Conservation (phyloP, 2,888 invertebrate genomes). For the Leptinotarsa tumamoca region DNA sequence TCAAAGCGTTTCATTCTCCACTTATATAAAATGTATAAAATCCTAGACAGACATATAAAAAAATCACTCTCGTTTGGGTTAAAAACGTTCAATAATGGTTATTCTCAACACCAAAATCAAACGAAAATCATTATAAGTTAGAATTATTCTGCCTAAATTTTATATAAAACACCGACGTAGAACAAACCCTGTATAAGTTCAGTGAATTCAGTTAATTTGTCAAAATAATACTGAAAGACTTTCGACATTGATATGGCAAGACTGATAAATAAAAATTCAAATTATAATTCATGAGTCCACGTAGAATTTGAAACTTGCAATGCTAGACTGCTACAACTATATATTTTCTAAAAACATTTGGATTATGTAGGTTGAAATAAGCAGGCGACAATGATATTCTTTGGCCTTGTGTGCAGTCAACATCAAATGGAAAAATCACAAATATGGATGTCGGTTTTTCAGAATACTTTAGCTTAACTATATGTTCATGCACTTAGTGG, state of each 20-base stretch:
- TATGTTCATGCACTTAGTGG: constrained; percentile 1
- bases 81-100: constrained; percentile 25
- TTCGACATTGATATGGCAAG: constrained; percentile 39
- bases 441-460: neutral
- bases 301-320: constrained; percentile 15
- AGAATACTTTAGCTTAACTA: neutral
- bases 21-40: constrained; percentile 51
- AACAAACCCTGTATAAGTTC: constrained; percentile 42
- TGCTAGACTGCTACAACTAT: constrained; percentile 23
- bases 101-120: constrained; percentile 44
- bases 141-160: constrained; percentile 26
- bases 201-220: constrained; percentile 24
- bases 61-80: constrained; percentile 27
- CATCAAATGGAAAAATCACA: neutral
- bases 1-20: constrained; percentile 43
- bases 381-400: neutral
- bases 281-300: neutral
- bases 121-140: constrained; percentile 35
- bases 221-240: constrained; percentile 43
- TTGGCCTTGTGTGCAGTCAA: neutral
- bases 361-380: constrained; percentile 6
- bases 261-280: constrained; percentile 9
- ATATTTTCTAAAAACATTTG: constrained; percentile 15
- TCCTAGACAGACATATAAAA: constrained; percentile 45
- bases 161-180: constrained; percentile 38